A percentile compares a stretch with the other conserved stretches of the same genome.
These are phyloP conservation scores for Heliconius congener DNA, from an alignment of 1,140 invertebrate species.

Conservation along the genomic window DNA sequence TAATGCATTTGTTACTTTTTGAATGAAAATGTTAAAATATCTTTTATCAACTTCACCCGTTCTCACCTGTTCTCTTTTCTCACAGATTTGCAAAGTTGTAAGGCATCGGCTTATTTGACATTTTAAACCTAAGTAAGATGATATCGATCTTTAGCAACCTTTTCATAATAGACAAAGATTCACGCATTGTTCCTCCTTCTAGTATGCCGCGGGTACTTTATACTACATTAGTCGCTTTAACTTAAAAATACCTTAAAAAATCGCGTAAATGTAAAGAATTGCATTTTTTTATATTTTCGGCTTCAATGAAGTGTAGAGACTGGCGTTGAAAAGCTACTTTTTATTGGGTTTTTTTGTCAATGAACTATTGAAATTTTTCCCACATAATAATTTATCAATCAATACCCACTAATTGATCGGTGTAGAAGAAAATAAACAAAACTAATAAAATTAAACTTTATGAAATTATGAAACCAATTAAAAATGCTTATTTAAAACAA, in stretches of 20 bases:
- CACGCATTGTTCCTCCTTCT: conserved; percentile 11
- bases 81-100: conserved; percentile 42
- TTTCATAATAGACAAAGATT: conserved; percentile 35
- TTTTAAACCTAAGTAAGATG: conserved; percentile 58
- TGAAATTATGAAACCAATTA: too few relatives aligned
- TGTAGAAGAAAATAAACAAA: too few relatives aligned
- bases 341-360: background rate
- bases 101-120: conserved; percentile 61
- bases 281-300: background rate
- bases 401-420: too few relatives aligned
- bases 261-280: background rate
- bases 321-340: background rate
- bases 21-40: background rate
- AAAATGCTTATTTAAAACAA: too few relatives aligned
- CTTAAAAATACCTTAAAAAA: background rate
- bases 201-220: background rate
- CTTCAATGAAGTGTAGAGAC: background rate
- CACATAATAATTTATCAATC: too few relatives aligned
- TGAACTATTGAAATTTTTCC: too few relatives aligned
- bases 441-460: too few relatives aligned
- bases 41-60: conserved; percentile 42
- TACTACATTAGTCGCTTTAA: background rate
- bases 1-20: conserved; percentile 4
- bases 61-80: conserved; percentile 64
- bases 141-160: conserved; percentile 50